A percentile compares a stretch with the other conserved stretches of the same genome.
Evolutionary conservation across 2,888 invertebrate species (phyloP).

Genomic region (Eudemis profundana): DNA sequence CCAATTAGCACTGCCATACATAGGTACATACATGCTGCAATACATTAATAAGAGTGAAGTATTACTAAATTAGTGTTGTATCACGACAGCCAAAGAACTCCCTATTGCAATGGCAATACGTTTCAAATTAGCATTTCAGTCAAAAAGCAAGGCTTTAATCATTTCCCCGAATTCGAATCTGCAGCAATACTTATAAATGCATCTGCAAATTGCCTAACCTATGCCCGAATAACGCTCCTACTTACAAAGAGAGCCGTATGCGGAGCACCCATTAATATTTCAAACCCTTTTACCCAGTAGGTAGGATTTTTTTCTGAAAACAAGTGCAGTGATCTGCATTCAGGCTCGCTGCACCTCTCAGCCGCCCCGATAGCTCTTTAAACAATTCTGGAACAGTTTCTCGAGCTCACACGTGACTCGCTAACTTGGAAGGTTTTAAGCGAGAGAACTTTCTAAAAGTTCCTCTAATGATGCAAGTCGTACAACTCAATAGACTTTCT

Average conservation of each 20-base stretch:
- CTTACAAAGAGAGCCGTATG: constrained; percentile 4
- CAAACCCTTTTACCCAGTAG: constrained; percentile 24
- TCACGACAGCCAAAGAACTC: neutral
- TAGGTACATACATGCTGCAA: neutral
- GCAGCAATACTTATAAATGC: constrained; percentile 23
- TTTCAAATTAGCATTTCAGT: neutral
- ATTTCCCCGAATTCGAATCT: neutral
- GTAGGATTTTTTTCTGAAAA: constrained; percentile 17
- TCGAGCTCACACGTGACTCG: constrained; percentile 54
- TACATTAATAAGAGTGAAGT: neutral
- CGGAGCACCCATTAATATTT: constrained; percentile 20
- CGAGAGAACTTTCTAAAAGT: constrained; percentile 54
- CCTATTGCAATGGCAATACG: neutral
- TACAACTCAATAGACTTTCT: constrained; percentile 43
- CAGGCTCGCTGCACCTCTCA: constrained; percentile 51
- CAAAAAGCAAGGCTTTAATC: neutral
- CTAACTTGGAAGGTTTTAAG: constrained; percentile 55
- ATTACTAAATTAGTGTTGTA: neutral
- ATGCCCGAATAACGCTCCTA: neutral
- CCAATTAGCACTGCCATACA: neutral
- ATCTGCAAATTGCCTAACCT: neutral
- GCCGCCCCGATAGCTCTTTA: constrained; percentile 57
- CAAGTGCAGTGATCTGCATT: constrained; percentile 52
- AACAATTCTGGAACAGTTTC: constrained; percentile 55
- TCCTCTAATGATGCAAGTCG: constrained; percentile 56